These are phyloP conservation scores for Oasisia sp. DNA, from an alignment of 2,888 invertebrate species.

Conservation along the genomic window DNA sequence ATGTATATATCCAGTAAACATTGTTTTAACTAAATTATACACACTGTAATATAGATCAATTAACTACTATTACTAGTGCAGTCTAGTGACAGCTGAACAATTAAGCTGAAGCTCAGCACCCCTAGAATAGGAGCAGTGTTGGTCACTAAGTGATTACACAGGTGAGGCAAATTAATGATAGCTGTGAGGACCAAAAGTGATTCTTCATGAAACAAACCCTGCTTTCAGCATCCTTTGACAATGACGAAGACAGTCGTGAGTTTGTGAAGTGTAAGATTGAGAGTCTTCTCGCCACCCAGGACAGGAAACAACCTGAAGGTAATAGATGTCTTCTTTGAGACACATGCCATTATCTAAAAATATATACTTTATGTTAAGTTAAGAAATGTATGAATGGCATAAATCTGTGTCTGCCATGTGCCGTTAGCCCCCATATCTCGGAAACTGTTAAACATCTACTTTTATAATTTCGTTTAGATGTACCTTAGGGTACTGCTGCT, in stretches of 20 bases:
- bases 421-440: too few species aligned
- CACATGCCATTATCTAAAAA: neutral
- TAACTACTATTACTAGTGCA: too few species aligned
- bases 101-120: neutral
- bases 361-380: too few species aligned
- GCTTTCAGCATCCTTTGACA: constrained; percentile 78
- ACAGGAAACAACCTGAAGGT: constrained; percentile 25
- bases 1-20: too few species aligned
- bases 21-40: too few species aligned
- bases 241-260: constrained; percentile 91
- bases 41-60: too few species aligned
- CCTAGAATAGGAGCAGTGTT: neutral
- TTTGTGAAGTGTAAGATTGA: constrained; percentile 97
- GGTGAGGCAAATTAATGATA: neutral
- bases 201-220: neutral
- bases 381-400: too few species aligned
- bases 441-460: too few species aligned
- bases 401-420: too few species aligned
- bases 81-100: neutral
- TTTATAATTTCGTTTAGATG: too few species aligned
- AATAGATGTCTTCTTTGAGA: neutral
- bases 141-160: neutral
- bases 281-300: constrained; percentile 83
- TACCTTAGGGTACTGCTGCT: too few species aligned
- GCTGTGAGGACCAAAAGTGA: neutral